Base-by-base conservation (phyloP, 2,888 invertebrate genomes). In the Neocrepidodera transversa region DNA sequence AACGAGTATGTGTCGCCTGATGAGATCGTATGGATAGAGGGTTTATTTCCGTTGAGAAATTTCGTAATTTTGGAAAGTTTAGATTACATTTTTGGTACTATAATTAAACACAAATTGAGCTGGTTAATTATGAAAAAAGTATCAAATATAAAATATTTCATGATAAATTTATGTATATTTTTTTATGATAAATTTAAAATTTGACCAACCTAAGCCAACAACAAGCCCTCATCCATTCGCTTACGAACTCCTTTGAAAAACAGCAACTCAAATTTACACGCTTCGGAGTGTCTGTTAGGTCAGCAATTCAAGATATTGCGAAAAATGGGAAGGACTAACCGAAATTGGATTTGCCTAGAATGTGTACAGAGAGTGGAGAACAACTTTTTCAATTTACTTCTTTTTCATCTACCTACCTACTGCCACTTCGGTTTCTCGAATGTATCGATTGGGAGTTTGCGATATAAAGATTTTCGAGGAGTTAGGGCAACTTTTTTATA, bases 371-470 rank as follows among this genome's bases (percentile, higher is more conserved):
- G n/a, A 50, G 50, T 4, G 36, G 36, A 20, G 14, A 23, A 50
- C 50, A 50, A 50, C 50, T 50, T 50, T 50, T 50, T 50, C 50
- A 50, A 50, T 50, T 50, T 50, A 50, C 36, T 50, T n/a, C 50
- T 36, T 50, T 50, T 50, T 32, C 50, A 23, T 17, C 20, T 36
- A 18, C 16, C 30, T 30, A 32, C 16, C 36, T 36, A 10, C 45
- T 13, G 45, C 28, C 28, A 45, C 45, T 45, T 45, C 28, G 45
- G 26, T 14, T 14, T 26, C 14, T 43, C 13, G 10, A 20, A 48
- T 48, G 18, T 48, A 48, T 48, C 35, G 48, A 48, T 48, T 48
- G n/a, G n/a, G 13, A 17, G 32, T 18, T 32, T 17, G 10, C 35
- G 6, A 23, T 17, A 48, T 48, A 18, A 48, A 48, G 32, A 32